A percentile compares a stretch with the other conserved stretches of the same genome.
Conservation (phyloP, 2,888 invertebrate species). For the Synergus itoensis region DNA sequence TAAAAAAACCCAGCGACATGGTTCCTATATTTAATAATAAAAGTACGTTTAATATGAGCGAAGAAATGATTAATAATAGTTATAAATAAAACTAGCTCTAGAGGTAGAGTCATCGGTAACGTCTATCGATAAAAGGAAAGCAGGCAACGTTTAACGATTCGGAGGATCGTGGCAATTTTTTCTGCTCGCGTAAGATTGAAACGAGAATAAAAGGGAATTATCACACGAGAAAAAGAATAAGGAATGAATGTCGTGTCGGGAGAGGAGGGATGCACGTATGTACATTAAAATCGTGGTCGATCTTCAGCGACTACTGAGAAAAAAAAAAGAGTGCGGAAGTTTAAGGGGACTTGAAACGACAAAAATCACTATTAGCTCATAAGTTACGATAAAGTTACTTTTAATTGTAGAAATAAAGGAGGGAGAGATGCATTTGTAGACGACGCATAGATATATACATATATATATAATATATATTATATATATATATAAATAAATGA, state of each 20-base stretch:
- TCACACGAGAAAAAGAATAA: constrained; percentile 47
- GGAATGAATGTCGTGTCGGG: constrained; percentile 52
- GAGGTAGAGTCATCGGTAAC: constrained; percentile 52
- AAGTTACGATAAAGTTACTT: constrained; percentile 65
- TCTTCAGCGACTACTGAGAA: constrained; percentile 25
- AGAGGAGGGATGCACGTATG: constrained; percentile 33
- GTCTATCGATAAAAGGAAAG: constrained; percentile 47
- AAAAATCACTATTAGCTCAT: constrained; percentile 69
- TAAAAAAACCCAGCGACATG: constrained; percentile 74
- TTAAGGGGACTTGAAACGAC: constrained; percentile 45
- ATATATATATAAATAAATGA: constrained; percentile 60
- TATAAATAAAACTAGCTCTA: constrained; percentile 62
- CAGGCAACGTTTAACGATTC: constrained; percentile 55
- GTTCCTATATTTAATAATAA: constrained; percentile 76
- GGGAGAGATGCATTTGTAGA: constrained; percentile 38
- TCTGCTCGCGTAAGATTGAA: constrained; percentile 15
- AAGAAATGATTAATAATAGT: constrained; percentile 62
- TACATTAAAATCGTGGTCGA: constrained; percentile 26
- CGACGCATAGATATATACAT: constrained; percentile 52
- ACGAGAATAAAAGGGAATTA: constrained; percentile 41
- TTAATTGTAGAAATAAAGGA: constrained; percentile 61
- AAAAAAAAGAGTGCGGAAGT: constrained; percentile 3
- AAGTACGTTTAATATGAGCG: constrained; percentile 72
- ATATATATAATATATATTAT: constrained; percentile 56
- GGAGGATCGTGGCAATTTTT: constrained; percentile 42